Evolutionary conservation across 2,797 vertebrate genomes (phyloP).

Genomic region (Rhinella marina): DNA sequence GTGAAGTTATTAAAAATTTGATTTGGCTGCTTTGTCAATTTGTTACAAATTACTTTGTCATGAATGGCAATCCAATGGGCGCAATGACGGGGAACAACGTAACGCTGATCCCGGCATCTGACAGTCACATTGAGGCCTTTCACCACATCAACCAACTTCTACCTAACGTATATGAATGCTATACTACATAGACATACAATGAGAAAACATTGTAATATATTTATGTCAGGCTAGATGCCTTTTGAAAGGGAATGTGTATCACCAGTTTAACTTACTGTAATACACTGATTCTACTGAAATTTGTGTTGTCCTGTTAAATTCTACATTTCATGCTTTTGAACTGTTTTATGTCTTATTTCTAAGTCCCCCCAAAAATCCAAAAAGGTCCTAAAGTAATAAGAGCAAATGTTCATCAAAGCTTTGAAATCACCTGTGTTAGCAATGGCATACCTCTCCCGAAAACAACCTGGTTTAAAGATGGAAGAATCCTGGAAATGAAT

Average conservation of each 20-base stretch:
- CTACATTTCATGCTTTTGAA: background rate
- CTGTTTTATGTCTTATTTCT: conserved; percentile 42
- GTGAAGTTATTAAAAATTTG: too few relatives aligned
- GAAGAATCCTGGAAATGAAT: conserved; percentile 63
- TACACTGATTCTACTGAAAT: background rate
- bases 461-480: conserved; percentile 82
- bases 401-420: conserved; percentile 79
- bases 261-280: background rate
- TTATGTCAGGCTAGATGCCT: background rate
- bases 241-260: background rate
- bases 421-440: conserved; percentile 82
- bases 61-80: too few relatives aligned
- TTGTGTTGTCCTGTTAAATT: background rate
- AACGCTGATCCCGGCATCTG: too few relatives aligned
- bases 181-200: background rate
- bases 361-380: conserved; percentile 91
- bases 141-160: too few relatives aligned
- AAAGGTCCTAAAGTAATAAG: conserved; percentile 85
- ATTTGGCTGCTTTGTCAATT: too few relatives aligned
- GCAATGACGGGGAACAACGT: too few relatives aligned
- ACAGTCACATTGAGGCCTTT: too few relatives aligned
- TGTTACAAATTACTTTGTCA: too few relatives aligned
- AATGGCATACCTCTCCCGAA: conserved; percentile 82
- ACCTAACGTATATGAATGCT: too few relatives aligned
- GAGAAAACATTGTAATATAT: background rate